phyloP scores from a whole-genome alignment of 1,140 invertebrate genomes.

The Drosophila aff. region DNA sequence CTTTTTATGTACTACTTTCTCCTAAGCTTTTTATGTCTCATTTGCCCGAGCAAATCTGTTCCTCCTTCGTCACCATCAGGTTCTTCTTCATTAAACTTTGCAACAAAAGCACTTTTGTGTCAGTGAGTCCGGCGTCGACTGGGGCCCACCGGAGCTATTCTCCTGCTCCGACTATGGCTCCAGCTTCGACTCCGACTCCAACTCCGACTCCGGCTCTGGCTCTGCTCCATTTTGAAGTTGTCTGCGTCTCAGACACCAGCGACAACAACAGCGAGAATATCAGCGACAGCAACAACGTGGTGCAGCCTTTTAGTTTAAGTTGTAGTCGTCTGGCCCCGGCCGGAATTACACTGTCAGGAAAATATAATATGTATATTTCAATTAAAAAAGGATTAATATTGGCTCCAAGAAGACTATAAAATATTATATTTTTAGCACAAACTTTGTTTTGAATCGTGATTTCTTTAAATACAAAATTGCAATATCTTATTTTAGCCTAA shows the following conservation, averaged over 20 bases:
- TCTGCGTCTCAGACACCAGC: slow-evolving; percentile 78
- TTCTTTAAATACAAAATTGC: background rate
- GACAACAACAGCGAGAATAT: slow-evolving; percentile 49
- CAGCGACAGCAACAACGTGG: slow-evolving; percentile 44
- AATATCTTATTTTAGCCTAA: background rate
- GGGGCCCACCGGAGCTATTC: slow-evolving; percentile 50
- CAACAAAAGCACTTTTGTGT: slow-evolving; percentile 83
- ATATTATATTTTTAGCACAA: background rate
- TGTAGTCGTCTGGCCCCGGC: slow-evolving; percentile 55
- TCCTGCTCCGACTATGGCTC: slow-evolving; percentile 41
- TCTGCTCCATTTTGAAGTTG: slow-evolving; percentile 76
- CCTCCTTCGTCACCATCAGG: slow-evolving; percentile 12
- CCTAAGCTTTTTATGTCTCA: slow-evolving; percentile 29
- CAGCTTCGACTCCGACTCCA: background rate
- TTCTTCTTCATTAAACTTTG: slow-evolving; percentile 66
- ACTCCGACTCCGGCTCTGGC: background rate
- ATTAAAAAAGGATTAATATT: no score
- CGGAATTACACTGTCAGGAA: slow-evolving; percentile 17
- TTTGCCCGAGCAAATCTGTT: slow-evolving; percentile 29
- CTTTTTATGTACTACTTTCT: slow-evolving; percentile 23
- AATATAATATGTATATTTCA: no score
- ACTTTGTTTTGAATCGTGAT: background rate
- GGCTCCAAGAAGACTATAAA: background rate
- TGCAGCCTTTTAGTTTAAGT: slow-evolving; percentile 82
- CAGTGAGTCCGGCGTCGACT: slow-evolving; percentile 57